Percentiles rank a stretch among this genome's conserved stretches.
These are phyloP conservation scores for Bubo bubo DNA, from an alignment of 2,113 vertebrate genomes.

Conservation along the genomic window DNA sequence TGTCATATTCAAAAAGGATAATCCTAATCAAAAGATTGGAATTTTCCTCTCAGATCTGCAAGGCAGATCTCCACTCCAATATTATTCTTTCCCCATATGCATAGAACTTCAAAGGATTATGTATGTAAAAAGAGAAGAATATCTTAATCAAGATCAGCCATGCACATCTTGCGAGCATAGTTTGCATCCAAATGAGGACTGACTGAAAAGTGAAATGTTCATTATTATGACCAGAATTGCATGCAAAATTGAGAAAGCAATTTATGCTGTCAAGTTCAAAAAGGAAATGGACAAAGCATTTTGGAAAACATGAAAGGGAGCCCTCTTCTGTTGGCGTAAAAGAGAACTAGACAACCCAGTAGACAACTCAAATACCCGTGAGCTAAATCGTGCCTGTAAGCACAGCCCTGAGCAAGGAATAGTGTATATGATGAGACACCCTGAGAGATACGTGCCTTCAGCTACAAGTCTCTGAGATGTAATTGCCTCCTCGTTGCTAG, in stretches of 20 bases:
- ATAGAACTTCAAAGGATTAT: conserved; percentile 41
- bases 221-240: conserved; percentile 21
- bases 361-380: neutral
- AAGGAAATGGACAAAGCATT: neutral
- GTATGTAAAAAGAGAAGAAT: conserved; percentile 35
- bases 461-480: neutral
- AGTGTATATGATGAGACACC: neutral
- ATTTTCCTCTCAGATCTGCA: conserved; percentile 28
- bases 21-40: conserved; percentile 11
- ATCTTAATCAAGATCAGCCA: conserved; percentile 67
- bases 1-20: neutral
- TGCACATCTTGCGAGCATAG: conserved; percentile 27
- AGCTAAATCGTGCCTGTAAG: conserved; percentile 4
- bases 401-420: neutral
- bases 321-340: neutral
- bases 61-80: conserved; percentile 23
- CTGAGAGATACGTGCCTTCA: neutral
- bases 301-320: neutral
- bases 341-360: neutral
- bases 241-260: conserved; percentile 35
- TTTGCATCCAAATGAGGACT: conserved; percentile 53
- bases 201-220: conserved; percentile 38
- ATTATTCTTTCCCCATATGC: conserved; percentile 33
- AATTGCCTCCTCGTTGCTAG: neutral
- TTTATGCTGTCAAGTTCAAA: conserved; percentile 37